Evolutionary conservation across 2,113 vertebrate genomes (phyloP).

Genomic region (Phrynosoma platyrhinos): DNA sequence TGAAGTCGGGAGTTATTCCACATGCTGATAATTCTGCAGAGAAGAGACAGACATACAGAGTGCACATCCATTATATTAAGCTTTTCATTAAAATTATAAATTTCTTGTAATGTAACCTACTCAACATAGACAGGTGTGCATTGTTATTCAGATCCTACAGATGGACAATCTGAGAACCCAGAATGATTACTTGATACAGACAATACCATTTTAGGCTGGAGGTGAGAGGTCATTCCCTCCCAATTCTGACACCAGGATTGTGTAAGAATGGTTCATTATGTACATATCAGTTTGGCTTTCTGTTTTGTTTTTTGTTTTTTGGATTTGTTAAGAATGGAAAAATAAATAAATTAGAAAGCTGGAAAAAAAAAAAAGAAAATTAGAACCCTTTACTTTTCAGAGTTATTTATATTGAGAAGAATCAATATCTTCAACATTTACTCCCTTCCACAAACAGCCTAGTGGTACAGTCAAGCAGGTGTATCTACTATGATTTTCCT

Average conservation of each 20-base stretch:
- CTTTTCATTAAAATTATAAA: conserved; percentile 39
- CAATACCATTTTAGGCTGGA: neutral
- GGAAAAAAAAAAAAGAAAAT: too few relatives aligned
- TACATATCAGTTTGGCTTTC: too few relatives aligned
- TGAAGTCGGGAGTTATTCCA: conserved; percentile 18
- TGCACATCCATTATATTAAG: neutral
- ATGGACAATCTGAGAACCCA: neutral
- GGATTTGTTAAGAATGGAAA: too few relatives aligned
- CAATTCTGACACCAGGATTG: too few relatives aligned
- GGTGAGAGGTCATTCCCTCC: neutral
- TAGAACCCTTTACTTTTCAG: neutral
- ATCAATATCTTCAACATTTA: neutral
- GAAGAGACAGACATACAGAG: neutral
- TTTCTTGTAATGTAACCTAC: conserved; percentile 10
- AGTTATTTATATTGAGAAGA: neutral
- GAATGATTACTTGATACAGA: neutral
- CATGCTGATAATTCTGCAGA: neutral
- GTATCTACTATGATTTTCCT: neutral
- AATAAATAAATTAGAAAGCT: too few relatives aligned
- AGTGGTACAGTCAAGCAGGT: neutral
- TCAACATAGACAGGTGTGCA: conserved; percentile 6
- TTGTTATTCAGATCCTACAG: neutral
- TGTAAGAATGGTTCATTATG: too few relatives aligned
- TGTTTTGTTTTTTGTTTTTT: too few relatives aligned
- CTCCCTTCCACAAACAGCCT: neutral